Percentiles rank a stretch among this genome's conserved stretches.
phyloP scores from a whole-genome alignment of 2,888 invertebrate species.

The Amiota mariae region DNA sequence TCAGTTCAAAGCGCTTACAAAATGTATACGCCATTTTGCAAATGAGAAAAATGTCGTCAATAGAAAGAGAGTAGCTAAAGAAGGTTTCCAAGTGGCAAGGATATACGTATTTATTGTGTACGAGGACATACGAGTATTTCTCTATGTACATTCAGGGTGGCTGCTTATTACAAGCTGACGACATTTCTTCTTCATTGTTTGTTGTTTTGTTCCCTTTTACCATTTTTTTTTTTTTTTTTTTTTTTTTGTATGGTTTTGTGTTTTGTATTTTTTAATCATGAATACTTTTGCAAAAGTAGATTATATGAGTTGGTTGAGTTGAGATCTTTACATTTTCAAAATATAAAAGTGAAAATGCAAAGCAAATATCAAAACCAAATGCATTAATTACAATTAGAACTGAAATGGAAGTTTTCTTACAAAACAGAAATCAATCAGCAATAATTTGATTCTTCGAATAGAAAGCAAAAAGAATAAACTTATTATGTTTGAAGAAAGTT shows the following conservation, averaged over 20 bases:
- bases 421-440: no score
- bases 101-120: not conserved
- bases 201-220: slow-evolving; percentile 32
- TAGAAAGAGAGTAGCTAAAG: not conserved
- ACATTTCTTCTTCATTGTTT: no score
- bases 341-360: no score
- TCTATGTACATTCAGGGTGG: slow-evolving; percentile 37
- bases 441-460: no score
- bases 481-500: no score
- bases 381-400: no score
- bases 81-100: not conserved
- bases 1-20: slow-evolving; percentile 10
- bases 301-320: slow-evolving; percentile 36
- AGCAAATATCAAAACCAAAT: no score
- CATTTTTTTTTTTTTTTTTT: slow-evolving; percentile 31
- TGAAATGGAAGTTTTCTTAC: no score
- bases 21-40: slow-evolving; percentile 22
- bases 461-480: no score
- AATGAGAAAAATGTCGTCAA: slow-evolving; percentile 14
- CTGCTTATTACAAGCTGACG: not conserved
- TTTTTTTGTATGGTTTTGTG: slow-evolving; percentile 12
- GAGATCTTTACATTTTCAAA: no score
- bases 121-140: slow-evolving; percentile 3
- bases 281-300: slow-evolving; percentile 22
- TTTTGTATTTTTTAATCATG: slow-evolving; percentile 2